These are phyloP conservation scores for Corapipo altera DNA, from an alignment of 2,113 vertebrate species.

Conservation along the genomic window DNA sequence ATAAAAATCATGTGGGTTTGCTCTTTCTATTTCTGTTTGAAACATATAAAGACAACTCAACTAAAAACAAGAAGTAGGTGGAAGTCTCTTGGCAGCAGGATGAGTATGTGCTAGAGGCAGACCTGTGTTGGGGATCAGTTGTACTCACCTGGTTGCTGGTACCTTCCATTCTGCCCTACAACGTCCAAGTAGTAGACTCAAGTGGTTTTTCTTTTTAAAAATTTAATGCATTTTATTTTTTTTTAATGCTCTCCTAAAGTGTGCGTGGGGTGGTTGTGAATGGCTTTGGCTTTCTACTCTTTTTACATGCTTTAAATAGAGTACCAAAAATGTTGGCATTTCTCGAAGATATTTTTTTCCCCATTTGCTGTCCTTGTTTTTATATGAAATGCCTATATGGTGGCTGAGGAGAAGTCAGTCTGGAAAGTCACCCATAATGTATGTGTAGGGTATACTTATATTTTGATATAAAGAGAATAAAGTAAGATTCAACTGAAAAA, in stretches of 20 bases:
- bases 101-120: background rate
- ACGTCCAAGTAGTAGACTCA: background rate
- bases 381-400: background rate
- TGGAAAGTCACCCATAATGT: background rate
- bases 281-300: background rate
- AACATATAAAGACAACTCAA: background rate
- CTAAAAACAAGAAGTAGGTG: background rate
- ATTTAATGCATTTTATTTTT: background rate
- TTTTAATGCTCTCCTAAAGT: background rate
- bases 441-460: background rate
- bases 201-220: fast-evolving
- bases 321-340: background rate
- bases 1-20: background rate
- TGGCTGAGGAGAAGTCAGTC: background rate
- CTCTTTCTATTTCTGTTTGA: background rate
- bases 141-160: fast-evolving
- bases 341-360: background rate
- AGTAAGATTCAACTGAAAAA: background rate
- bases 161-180: background rate
- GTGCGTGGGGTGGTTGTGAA: background rate
- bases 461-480: background rate
- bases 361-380: background rate
- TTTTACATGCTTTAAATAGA: background rate
- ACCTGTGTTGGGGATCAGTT: fast-evolving
- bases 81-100: background rate